Conservation (phyloP, 2,797 vertebrate genomes). For the Eospalax fontanierii region DNA sequence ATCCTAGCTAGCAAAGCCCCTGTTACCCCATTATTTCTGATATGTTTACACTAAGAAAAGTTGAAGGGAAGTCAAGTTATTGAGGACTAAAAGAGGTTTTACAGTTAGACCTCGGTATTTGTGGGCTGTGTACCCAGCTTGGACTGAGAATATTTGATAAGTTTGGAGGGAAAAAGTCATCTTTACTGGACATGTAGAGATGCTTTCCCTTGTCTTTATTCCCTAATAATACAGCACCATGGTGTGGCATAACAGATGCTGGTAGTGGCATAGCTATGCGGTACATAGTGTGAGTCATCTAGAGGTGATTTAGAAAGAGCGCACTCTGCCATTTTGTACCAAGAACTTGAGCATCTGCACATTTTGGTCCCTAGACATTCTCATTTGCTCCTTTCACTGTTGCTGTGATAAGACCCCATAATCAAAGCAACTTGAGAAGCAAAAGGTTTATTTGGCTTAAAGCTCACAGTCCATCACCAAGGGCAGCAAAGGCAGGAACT, state of each 20-base stretch:
- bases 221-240: background rate
- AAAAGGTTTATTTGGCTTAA: too few relatives aligned
- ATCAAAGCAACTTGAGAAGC: too few relatives aligned
- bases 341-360: background rate
- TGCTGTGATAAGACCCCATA: too few relatives aligned
- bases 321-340: background rate
- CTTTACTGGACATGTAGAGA: background rate
- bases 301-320: too few relatives aligned
- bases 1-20: background rate
- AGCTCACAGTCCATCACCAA: too few relatives aligned
- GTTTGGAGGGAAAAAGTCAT: too few relatives aligned
- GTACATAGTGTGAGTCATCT: background rate
- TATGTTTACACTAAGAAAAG: background rate
- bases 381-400: too few relatives aligned
- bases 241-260: too few relatives aligned
- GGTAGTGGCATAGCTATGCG: accelerated
- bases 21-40: background rate
- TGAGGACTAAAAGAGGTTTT: background rate
- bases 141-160: background rate
- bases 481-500: too few relatives aligned
- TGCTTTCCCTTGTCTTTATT: background rate
- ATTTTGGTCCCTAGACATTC: background rate
- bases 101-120: background rate
- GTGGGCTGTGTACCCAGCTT: too few relatives aligned
- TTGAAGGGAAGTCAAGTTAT: too few relatives aligned